Percentiles rank a stretch among this genome's conserved stretches.
phyloP scores from a whole-genome alignment of 1,140 invertebrate species.

The Dendrolimus punctatus region DNA sequence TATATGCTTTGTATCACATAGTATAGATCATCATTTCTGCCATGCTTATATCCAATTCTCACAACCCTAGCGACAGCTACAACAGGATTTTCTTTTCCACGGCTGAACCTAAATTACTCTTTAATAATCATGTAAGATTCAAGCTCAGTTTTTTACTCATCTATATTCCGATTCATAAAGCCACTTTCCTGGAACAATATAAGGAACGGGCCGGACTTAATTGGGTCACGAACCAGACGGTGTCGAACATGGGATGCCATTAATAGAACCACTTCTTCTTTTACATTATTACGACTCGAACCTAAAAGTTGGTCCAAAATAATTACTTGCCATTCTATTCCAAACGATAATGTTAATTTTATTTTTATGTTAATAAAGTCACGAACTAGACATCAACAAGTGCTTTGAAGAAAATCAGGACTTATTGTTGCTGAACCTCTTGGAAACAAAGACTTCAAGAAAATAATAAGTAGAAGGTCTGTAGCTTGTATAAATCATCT shows the following conservation, averaged over 20 bases:
- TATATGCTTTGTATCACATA: too few relatives aligned
- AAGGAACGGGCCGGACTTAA: conserved; percentile 38
- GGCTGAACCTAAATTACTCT: not conserved
- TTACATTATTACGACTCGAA: conserved; percentile 26
- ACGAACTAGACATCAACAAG: conserved; percentile 1
- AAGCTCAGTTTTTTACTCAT: not conserved
- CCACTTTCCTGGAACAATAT: conserved; percentile 21
- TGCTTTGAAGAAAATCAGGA: too few relatives aligned
- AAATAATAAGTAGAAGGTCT: too few relatives aligned
- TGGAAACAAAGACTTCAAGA: too few relatives aligned
- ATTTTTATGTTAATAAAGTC: conserved; percentile 23
- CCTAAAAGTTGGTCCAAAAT: conserved; percentile 24
- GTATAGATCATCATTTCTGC: too few relatives aligned
- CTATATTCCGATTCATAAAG: conserved; percentile 15
- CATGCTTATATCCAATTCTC: too few relatives aligned
- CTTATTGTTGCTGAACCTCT: too few relatives aligned
- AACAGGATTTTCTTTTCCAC: too few relatives aligned
- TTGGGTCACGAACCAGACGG: conserved; percentile 48
- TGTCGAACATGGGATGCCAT: conserved; percentile 42
- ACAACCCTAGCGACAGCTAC: too few relatives aligned
- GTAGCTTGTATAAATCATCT: too few relatives aligned
- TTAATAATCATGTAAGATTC: not conserved
- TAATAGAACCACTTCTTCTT: conserved; percentile 46
- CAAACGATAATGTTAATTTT: conserved; percentile 20
- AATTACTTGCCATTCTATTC: conserved; percentile 30